Percentiles rank a stretch among this genome's conserved stretches.
phyloP scores from a whole-genome alignment of 2,113 vertebrate species.

The Boulengeromyrus knoepffleri region DNA sequence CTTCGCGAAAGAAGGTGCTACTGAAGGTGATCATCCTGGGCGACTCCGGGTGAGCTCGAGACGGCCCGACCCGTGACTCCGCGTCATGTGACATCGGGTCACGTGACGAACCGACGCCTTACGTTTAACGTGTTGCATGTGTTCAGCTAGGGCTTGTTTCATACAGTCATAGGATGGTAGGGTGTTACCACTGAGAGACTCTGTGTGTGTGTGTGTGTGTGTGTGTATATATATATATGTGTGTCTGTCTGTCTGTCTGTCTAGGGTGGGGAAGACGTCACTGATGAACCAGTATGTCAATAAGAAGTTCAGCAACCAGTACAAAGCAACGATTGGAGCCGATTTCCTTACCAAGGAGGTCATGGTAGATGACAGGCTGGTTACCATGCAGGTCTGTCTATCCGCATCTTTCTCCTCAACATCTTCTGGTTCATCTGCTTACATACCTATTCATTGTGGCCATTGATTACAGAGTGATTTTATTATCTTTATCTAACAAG shows the following conservation, averaged over 20 bases:
- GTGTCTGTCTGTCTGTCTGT: not conserved
- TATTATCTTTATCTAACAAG: not conserved
- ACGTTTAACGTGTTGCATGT: not conserved
- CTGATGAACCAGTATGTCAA: constrained; percentile 88
- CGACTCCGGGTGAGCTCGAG: constrained; percentile 36
- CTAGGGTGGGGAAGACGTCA: constrained; percentile 77
- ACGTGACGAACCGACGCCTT: not conserved
- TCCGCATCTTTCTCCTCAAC: not conserved
- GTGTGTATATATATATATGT: not conserved
- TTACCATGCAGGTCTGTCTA: constrained; percentile 40
- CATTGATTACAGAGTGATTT: not conserved
- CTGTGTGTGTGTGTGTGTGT: not conserved
- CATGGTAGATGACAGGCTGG: constrained; percentile 39
- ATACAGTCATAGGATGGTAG: not conserved
- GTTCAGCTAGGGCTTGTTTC: not conserved
- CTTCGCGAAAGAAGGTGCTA: constrained; percentile 42
- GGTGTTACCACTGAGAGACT: not conserved
- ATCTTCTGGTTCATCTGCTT: not conserved
- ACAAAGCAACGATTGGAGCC: constrained; percentile 64
- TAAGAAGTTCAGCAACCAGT: constrained; percentile 86
- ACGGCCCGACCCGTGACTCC: not conserved
- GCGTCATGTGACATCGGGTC: not conserved
- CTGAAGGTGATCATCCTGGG: constrained; percentile 43
- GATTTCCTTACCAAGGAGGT: constrained; percentile 44
- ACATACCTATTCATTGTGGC: too few relatives aligned